Base-by-base conservation (phyloP, 2,888 invertebrate species). In the Axea sp. region DNA sequence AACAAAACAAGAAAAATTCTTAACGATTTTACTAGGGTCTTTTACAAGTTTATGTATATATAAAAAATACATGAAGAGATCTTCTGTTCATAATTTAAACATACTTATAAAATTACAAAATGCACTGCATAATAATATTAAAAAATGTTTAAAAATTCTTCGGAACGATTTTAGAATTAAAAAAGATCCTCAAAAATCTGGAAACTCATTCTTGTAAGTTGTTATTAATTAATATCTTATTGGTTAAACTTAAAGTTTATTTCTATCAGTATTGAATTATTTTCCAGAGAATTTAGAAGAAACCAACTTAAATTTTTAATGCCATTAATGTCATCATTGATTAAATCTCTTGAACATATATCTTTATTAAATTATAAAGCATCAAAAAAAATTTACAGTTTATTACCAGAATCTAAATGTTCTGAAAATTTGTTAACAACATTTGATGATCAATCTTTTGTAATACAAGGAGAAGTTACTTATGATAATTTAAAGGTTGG, bases 111-210 rank as follows among this genome's bases (percentile, higher is more conserved):
- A 43, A 0, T 59, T 80, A 11, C 85, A 86, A 78, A 84, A 83
- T 76, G 78, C 82, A 31, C 64, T 84, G 9, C 78, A 84, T 64
- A 31, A 62, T 14, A 69, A 80, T 9, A 77, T 80, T 33, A 84
- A 81, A 28, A 84, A 79, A 28, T 65, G 78, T 11, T 76, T 87
- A 1, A 83, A 80, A 64, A 83, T 85, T 51, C 75, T 87, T 31
- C 80, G 76, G 49, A 79, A 80, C 49, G 77, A 78, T 24, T 83
- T 78, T 45, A 76, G 64, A 45, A 73, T 83, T 6, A 83, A 79
- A 47, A 45, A 75, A 0, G 65, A 69, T 62, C 55, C 43, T n/a
- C 76, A 47, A 6, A 79, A 79, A 43, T 1, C 11, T 0, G 51
- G 73, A 24, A 75, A 77, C 19, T 79, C 80, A 64, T 80, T 84